Base-by-base conservation (phyloP, 2,888 invertebrate genomes). In the Uloborus plumipes region DNA sequence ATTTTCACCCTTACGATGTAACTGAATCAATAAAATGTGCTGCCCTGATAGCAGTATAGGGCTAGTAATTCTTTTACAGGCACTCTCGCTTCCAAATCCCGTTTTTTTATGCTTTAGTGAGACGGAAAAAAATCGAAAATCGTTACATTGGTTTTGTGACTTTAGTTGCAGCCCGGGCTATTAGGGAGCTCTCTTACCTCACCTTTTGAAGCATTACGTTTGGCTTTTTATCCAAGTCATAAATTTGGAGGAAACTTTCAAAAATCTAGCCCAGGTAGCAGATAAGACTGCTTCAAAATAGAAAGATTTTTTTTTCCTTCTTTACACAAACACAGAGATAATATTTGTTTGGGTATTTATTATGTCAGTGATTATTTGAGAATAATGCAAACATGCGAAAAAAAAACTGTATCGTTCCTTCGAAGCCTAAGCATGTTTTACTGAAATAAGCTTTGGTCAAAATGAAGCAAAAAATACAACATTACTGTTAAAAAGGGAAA, bases 81-180 rank as follows among this genome's bases (percentile, higher is more conserved):
- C 22, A 39, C 53, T 50, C 66, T 58, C 58, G 26, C 49, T 20
- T 31, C 59, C 51, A 67, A 66, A 67, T 50, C 64, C 69, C 39
- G 20, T 74, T 71, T 66, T 65, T 74, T 59, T 74, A 53, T 53
- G 53, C 73, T 64, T 71, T 53, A 65, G 20, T 58, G 47, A 62
- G 49, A 71, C 22, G 62, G 70, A 77, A 78, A 78, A 70, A 78
- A 78, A 78, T 78, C 78, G 78, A 72, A 78, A 78, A 78, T 78
- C 78, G 51, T 78, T 78, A 78, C 70, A 71, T 72, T 50, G 49
- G 71, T 58, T 78, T 65, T 71, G 78, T 78, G 78, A 78, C 71
- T 66, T 55, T 49, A 62, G 70, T 51, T 67, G n/a, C 65, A n/a
- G 78, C 58, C 59, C 49, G 51, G 49, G 59, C 78, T 78, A 78